phyloP scores from a whole-genome alignment of 2,113 vertebrate genomes.

The Spea multiplicata region DNA sequence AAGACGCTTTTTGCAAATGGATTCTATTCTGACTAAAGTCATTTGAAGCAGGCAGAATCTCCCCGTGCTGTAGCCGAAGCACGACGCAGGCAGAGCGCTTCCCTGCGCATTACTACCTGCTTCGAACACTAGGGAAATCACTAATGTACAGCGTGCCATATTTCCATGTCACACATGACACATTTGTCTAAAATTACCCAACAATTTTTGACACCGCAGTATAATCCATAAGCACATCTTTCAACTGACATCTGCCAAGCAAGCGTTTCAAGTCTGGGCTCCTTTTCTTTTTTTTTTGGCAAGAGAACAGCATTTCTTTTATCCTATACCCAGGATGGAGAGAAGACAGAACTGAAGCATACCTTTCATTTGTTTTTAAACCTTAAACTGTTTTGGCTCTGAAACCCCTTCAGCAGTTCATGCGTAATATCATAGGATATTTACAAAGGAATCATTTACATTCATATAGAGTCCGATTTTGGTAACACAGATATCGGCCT shows the following conservation, averaged over 20 bases:
- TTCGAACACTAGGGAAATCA: slow-evolving; percentile 82
- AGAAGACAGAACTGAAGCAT: slow-evolving; percentile 66
- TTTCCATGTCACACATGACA: slow-evolving; percentile 86
- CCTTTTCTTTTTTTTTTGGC: slow-evolving; percentile 69
- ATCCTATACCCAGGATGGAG: slow-evolving; percentile 74
- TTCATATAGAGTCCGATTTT: no score
- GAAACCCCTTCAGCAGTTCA: no score
- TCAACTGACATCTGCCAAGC: slow-evolving; percentile 76
- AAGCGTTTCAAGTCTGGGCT: slow-evolving; percentile 67
- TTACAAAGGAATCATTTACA: no score
- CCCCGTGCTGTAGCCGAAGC: slow-evolving; percentile 77
- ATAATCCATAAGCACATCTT: slow-evolving; percentile 74
- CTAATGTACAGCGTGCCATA: slow-evolving; percentile 86
- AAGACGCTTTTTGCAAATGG: slow-evolving; percentile 96
- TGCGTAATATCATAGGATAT: no score
- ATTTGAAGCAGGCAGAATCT: slow-evolving; percentile 80
- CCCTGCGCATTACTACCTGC: slow-evolving; percentile 82
- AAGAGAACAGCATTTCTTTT: slow-evolving; percentile 75
- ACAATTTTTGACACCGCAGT: slow-evolving; percentile 82
- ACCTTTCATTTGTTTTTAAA: background rate
- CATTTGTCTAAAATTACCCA: slow-evolving; percentile 85
- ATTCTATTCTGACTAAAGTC: slow-evolving; percentile 92
- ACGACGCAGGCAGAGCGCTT: slow-evolving; percentile 81
- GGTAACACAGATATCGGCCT: no score
- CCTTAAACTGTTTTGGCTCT: background rate